phyloP scores from a whole-genome alignment of 1,140 invertebrate genomes.

The Eufriesea mexicana region DNA sequence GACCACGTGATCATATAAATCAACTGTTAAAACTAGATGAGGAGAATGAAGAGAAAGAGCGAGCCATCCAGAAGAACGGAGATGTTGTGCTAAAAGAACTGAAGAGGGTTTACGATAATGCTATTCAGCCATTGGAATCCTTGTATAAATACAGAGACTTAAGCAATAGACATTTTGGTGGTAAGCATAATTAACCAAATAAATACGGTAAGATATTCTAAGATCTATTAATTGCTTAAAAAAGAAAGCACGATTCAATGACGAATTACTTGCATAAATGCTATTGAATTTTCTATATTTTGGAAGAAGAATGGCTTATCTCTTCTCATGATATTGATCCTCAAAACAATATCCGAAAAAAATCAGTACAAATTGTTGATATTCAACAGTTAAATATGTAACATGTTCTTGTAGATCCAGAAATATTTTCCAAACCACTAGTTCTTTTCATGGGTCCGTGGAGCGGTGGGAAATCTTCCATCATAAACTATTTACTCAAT shows the following conservation, averaged over 20 bases:
- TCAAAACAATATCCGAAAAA: background rate
- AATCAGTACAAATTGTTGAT: background rate
- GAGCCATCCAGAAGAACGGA: slow-evolving; percentile 88
- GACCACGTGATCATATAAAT: slow-evolving; percentile 91
- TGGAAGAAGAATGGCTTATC: too few relatives aligned
- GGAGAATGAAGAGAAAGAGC: slow-evolving; percentile 88
- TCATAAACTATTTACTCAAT: slow-evolving; percentile 95
- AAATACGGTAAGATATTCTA: background rate
- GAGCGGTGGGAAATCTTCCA: slow-evolving; percentile 97
- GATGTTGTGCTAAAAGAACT: slow-evolving; percentile 92
- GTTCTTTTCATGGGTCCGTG: slow-evolving; percentile 97
- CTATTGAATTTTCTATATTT: too few relatives aligned
- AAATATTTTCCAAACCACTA: slow-evolving; percentile 97
- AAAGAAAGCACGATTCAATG: too few relatives aligned
- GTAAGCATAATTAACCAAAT: slow-evolving; percentile 70
- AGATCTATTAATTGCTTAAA: too few relatives aligned
- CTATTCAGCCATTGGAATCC: slow-evolving; percentile 94
- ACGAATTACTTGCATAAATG: too few relatives aligned
- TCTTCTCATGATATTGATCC: too few relatives aligned
- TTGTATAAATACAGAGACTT: slow-evolving; percentile 96
- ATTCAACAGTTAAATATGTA: too few relatives aligned
- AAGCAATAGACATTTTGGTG: slow-evolving; percentile 94
- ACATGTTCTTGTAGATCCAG: slow-evolving; percentile 86
- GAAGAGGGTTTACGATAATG: slow-evolving; percentile 93
- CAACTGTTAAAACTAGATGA: slow-evolving; percentile 91